Evolutionary conservation across 2,797 vertebrate species (phyloP).

Genomic region (Spinus pinus): DNA sequence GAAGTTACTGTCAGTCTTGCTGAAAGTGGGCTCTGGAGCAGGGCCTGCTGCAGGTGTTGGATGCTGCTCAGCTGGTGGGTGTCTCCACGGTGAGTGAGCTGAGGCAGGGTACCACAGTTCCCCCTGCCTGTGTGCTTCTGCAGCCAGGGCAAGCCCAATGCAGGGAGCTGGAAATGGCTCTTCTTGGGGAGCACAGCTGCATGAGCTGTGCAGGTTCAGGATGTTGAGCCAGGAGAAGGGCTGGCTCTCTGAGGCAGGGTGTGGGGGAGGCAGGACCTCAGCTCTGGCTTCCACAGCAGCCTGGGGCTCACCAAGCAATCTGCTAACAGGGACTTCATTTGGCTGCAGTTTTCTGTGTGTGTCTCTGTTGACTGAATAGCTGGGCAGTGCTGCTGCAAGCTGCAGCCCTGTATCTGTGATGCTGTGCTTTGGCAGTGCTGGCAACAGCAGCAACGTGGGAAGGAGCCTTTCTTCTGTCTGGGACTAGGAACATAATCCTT

Average conservation of each 20-base stretch:
- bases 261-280: not conserved
- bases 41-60: fast-evolving
- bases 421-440: not conserved
- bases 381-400: not conserved
- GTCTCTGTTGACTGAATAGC: not conserved
- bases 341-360: not conserved
- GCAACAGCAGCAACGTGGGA: not conserved
- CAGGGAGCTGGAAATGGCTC: not conserved
- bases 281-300: not conserved
- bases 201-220: not conserved
- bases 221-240: not conserved
- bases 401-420: not conserved
- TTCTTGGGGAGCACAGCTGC: not conserved
- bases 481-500: not conserved
- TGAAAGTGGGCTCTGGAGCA: not conserved
- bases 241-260: not conserved
- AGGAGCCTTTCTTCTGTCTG: not conserved
- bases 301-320: not conserved
- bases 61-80: not conserved
- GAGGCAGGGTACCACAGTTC: not conserved
- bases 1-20: not conserved
- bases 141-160: not conserved
- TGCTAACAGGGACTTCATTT: not conserved
- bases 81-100: not conserved
- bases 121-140: not conserved